Evolutionary conservation across 2,888 invertebrate genomes (phyloP).

Genomic region (Apodemia mormo): DNA sequence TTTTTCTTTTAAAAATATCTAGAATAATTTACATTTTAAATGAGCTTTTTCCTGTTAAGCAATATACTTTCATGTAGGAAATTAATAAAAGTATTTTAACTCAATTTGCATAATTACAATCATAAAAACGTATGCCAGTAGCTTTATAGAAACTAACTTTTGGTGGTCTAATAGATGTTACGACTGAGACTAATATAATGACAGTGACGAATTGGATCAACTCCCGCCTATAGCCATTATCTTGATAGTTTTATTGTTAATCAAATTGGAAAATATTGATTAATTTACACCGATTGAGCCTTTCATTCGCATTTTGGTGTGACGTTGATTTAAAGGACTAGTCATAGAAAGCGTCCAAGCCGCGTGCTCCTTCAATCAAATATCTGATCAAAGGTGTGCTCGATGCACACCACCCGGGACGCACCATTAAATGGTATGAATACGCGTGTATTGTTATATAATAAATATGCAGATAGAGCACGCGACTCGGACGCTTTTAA

Average conservation of each 20-base stretch:
- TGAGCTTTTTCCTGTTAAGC: not conserved
- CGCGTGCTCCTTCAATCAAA: too few relatives aligned
- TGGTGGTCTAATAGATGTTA: slow-evolving; percentile 54
- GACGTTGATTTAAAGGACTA: slow-evolving; percentile 32
- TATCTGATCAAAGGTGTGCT: too few relatives aligned
- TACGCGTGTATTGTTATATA: too few relatives aligned
- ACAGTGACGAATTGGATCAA: slow-evolving; percentile 67
- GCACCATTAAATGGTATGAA: too few relatives aligned
- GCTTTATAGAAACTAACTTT: slow-evolving; percentile 38
- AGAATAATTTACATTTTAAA: slow-evolving; percentile 1
- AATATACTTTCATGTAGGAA: not conserved
- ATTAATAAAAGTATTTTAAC: not conserved
- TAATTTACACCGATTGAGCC: slow-evolving; percentile 56
- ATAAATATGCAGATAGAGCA: too few relatives aligned
- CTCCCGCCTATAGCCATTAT: slow-evolving; percentile 60
- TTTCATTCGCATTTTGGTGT: slow-evolving; percentile 41
- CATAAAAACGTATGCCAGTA: slow-evolving; percentile 33
- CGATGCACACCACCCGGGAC: too few relatives aligned
- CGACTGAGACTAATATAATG: slow-evolving; percentile 55
- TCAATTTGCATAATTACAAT: slow-evolving; percentile 30
- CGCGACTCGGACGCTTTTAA: too few relatives aligned
- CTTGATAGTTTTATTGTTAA: slow-evolving; percentile 70
- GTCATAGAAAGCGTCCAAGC: too few relatives aligned
- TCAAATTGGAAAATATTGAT: slow-evolving; percentile 57
- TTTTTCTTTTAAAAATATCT: not conserved